Evolutionary conservation across 2,113 vertebrate species (phyloP).

Genomic region (Larimichthys crocea): DNA sequence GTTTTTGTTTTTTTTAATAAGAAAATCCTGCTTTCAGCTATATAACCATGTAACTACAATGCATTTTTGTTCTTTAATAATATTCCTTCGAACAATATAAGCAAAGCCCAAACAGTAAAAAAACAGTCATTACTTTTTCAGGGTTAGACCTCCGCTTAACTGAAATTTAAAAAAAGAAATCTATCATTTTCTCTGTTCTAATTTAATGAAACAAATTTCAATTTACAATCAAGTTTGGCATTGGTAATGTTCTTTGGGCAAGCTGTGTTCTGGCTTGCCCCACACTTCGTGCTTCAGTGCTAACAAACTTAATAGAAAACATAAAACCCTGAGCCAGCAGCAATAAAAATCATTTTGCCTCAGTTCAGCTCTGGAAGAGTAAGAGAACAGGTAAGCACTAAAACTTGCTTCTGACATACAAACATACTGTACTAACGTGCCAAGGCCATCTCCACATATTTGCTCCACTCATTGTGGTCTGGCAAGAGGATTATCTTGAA

Average conservation of each 20-base stretch:
- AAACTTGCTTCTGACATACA: slow-evolving; percentile 21
- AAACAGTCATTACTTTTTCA: slow-evolving; percentile 8
- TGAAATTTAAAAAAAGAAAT: slow-evolving; percentile 6
- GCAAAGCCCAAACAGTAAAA: not conserved
- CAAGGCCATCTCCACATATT: slow-evolving; percentile 20
- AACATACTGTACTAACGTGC: not conserved
- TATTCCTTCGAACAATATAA: not conserved
- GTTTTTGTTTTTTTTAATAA: not conserved
- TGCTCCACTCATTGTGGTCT: slow-evolving; percentile 21
- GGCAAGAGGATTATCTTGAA: slow-evolving; percentile 39
- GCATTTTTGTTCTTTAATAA: not conserved
- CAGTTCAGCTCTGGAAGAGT: slow-evolving; percentile 17
- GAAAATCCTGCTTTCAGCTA: not conserved
- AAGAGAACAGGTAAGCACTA: slow-evolving; percentile 20
- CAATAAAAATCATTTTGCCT: slow-evolving; percentile 29
- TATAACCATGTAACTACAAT: not conserved
- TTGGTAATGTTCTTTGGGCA: slow-evolving; percentile 5
- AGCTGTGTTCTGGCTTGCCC: not conserved
- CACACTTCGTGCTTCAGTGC: slow-evolving; percentile 9
- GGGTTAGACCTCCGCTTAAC: slow-evolving; percentile 2
- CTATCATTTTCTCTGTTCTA: not conserved
- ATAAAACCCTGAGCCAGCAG: slow-evolving; percentile 29
- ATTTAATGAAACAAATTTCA: slow-evolving; percentile 43
- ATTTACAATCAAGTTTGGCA: slow-evolving; percentile 26
- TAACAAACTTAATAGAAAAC: slow-evolving; percentile 40